phyloP scores from a whole-genome alignment of 2,113 vertebrate species.

The Nicator chloris region DNA sequence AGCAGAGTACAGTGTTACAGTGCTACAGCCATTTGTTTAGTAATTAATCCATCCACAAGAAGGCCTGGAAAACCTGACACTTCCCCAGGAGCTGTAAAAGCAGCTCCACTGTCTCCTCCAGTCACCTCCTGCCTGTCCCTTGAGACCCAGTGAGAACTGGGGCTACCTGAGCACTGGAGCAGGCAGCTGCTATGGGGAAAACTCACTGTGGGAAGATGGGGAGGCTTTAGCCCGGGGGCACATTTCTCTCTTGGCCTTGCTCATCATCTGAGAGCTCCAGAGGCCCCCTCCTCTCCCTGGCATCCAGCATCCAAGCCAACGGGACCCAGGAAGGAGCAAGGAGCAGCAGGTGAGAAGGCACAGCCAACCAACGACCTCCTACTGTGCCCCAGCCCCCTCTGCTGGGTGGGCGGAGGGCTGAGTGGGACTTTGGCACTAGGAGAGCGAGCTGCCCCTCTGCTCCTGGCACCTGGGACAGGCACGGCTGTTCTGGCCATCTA shows the following conservation, averaged over 20 bases:
- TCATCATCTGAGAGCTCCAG: background rate
- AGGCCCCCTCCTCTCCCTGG: background rate
- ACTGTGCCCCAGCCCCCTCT: background rate
- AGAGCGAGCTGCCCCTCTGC: background rate
- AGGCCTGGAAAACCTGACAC: background rate
- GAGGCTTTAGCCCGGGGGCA: background rate
- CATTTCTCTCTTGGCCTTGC: background rate
- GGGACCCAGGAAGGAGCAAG: background rate
- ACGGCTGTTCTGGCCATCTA: rapidly evolving
- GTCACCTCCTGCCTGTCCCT: rapidly evolving
- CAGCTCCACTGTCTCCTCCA: background rate
- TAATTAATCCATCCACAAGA: background rate
- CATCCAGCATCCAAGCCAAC: rapidly evolving
- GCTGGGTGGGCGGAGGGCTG: background rate
- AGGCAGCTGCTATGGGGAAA: background rate
- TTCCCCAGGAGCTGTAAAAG: background rate
- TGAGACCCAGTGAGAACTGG: background rate
- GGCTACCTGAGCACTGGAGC: background rate
- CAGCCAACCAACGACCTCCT: background rate
- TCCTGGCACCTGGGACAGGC: background rate
- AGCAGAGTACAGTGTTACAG: background rate
- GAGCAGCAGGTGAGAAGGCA: background rate
- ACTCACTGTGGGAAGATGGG: rapidly evolving
- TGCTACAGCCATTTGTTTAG: background rate
- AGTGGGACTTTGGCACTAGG: rapidly evolving